phyloP scores from a whole-genome alignment of 2,797 vertebrate genomes.

The Avahi laniger region DNA sequence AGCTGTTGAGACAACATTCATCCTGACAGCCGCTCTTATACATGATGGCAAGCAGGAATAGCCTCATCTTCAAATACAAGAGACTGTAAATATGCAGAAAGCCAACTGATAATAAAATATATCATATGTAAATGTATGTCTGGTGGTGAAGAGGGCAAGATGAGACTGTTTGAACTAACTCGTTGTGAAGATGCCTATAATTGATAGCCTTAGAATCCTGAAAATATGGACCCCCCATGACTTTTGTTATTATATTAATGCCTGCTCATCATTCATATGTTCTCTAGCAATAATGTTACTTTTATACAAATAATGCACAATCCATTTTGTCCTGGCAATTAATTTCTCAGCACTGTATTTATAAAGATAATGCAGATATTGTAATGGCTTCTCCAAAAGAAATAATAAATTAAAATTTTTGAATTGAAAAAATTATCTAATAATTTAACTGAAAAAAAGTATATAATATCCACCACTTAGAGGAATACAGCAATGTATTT shows the following conservation, averaged over 20 bases:
- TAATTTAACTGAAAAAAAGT: neutral
- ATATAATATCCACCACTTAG: neutral
- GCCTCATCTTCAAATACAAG: neutral
- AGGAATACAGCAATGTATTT: neutral
- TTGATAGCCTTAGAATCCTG: neutral
- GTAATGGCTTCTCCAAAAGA: neutral
- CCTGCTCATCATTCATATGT: neutral
- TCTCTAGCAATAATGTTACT: neutral
- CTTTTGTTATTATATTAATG: neutral
- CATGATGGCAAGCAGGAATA: neutral
- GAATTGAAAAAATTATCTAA: neutral
- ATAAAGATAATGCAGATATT: neutral
- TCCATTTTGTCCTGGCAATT: neutral
- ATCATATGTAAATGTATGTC: neutral
- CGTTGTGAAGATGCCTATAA: neutral
- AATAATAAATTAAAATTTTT: slow-evolving; percentile 17
- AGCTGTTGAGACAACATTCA: neutral
- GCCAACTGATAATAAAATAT: neutral
- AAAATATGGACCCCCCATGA: neutral
- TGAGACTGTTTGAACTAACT: neutral
- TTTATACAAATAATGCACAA: neutral
- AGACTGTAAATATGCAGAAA: neutral
- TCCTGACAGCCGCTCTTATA: neutral
- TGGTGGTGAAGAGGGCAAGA: neutral
- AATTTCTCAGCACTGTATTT: neutral